Evolutionary conservation across 2,797 vertebrate genomes (phyloP), one percentile per base, ranked within the genome.

Genomic region (Phaenicophaeus curvirostris): DNA sequence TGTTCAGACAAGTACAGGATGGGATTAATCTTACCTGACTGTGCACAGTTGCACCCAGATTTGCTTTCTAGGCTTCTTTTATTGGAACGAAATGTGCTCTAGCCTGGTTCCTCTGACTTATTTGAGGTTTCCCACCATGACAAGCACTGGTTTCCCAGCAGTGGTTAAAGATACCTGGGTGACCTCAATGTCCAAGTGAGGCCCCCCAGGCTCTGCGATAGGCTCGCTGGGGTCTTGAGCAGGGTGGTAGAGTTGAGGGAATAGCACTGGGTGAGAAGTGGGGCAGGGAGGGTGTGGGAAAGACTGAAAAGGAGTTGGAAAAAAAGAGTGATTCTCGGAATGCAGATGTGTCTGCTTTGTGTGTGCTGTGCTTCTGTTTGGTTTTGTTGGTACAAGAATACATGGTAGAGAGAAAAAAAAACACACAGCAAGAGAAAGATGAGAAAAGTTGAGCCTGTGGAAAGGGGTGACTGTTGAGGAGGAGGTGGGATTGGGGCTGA

Each of bases 371-470:
- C n/a, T n/a, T n/a, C 33, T 25, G 9, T 92, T 55, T 41, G 42
- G n/a, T 46, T 88, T 81, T 20, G 6, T 33, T 31, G 69, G 31
- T 33, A 28, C 28, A n/a, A 24, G 33, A 30, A 9, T 21, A 14
- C 3, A 11, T 4, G 17, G 9, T 2, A 39, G 62, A 59, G 48
- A 61, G 39, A 58, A 59, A 75, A 85, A 84, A 75, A 85, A 84
- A 2, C 15, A 1, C 0, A 2, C 18, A 44, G 20, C 30, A 44
- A 31, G 50, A 73, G 68, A 46, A 72, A 31, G 35, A 31, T 13
- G 28, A 35, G 65, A 28, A 53, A 23, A 1, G 8, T 5, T 46
- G 73, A 50, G 46, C 19, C 41, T 3, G 1, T 15, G 71, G 58
- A 25, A 37, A 78, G 50, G 19, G 65, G 23, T 0, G 41, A 33